A percentile compares a stretch with the other conserved stretches of the same genome.
Conservation (phyloP, 2,888 invertebrate genomes). For the Synanthedon vespiformis region DNA sequence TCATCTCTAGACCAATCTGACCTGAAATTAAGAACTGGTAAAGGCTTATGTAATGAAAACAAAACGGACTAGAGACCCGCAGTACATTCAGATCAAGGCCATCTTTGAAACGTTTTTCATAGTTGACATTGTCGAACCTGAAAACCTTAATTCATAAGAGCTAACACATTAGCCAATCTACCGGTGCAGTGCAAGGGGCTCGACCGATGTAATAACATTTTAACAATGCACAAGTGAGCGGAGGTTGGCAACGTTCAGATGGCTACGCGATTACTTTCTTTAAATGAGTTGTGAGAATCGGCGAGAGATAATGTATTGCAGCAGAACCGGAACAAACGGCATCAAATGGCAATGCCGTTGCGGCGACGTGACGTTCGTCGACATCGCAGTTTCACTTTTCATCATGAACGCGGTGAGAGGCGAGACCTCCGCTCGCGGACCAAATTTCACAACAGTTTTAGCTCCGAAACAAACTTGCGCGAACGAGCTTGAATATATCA, state of each 20-base stretch:
- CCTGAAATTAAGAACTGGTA: too few species aligned
- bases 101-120: background rate
- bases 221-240: too few species aligned
- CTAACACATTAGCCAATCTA: background rate
- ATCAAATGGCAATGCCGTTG: slow-evolving; percentile 29
- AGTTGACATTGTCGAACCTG: background rate
- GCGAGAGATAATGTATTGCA: slow-evolving; percentile 22
- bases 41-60: too few species aligned
- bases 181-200: background rate
- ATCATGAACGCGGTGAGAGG: slow-evolving; percentile 62
- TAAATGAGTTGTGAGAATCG: slow-evolving; percentile 7
- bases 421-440: slow-evolving; percentile 52
- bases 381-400: slow-evolving; percentile 65
- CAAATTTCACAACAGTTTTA: slow-evolving; percentile 55
- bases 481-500: slow-evolving; percentile 25
- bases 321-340: slow-evolving; percentile 58
- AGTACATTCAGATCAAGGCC: background rate
- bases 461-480: slow-evolving; percentile 38
- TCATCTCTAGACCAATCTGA: too few species aligned
- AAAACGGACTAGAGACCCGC: too few species aligned
- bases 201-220: slow-evolving; percentile 1
- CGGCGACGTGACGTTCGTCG: slow-evolving; percentile 51
- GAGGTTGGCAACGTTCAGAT: too few species aligned
- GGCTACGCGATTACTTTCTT: background rate
- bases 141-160: too few species aligned